A percentile compares a stretch with the other conserved stretches of the same genome.
phyloP scores from a whole-genome alignment of 2,888 invertebrate genomes.

The Drosophila ustulata region DNA sequence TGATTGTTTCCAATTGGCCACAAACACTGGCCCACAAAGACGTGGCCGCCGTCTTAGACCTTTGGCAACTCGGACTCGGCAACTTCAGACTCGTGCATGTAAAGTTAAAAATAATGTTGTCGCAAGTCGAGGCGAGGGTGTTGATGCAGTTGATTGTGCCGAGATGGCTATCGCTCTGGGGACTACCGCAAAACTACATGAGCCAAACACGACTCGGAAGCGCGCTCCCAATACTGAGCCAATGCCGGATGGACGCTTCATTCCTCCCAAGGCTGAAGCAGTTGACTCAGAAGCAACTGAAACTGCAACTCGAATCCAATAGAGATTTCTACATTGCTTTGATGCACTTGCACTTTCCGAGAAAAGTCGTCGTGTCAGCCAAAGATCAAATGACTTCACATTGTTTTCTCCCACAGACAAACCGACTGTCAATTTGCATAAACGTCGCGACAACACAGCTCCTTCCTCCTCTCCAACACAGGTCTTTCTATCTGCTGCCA shows the following conservation, averaged over 20 bases:
- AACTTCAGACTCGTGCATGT: constrained; percentile 65
- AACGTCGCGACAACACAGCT: constrained; percentile 50
- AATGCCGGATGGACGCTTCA: background rate
- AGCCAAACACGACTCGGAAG: constrained; percentile 65
- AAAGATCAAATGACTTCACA: constrained; percentile 64
- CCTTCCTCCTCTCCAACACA: background rate
- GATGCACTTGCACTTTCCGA: background rate
- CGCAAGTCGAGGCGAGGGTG: constrained; percentile 53
- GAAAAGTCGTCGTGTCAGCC: constrained; percentile 20
- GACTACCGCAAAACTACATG: constrained; percentile 25
- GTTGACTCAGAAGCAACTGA: background rate
- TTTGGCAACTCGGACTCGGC: constrained; percentile 39
- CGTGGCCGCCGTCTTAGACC: constrained; percentile 21
- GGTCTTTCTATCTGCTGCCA: background rate
- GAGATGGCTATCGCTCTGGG: constrained; percentile 23
- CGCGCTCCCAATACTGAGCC: constrained; percentile 70
- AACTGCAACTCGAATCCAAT: background rate
- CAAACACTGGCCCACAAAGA: background rate
- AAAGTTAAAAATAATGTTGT: constrained; percentile 77
- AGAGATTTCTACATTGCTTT: background rate
- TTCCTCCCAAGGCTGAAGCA: background rate
- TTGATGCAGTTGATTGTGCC: constrained; percentile 3
- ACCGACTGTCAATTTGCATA: constrained; percentile 65
- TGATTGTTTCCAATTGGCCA: constrained; percentile 69
- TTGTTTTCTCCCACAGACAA: constrained; percentile 62